These are phyloP conservation scores for Hemithea aestivaria DNA, from an alignment of 2,888 invertebrate species.

Conservation along the genomic window DNA sequence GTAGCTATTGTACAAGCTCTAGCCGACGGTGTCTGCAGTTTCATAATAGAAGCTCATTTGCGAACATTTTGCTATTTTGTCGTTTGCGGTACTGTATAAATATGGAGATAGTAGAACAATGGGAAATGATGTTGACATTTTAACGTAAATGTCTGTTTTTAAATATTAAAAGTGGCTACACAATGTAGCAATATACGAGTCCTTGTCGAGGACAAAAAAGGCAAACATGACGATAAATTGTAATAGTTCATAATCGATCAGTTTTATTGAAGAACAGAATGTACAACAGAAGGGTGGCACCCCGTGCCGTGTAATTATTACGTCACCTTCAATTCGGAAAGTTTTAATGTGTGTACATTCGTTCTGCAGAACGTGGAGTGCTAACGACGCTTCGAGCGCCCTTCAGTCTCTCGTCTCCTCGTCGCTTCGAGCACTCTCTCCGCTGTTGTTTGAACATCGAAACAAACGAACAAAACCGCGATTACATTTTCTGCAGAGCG, in stretches of 20 bases:
- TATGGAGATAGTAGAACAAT: constrained; percentile 48
- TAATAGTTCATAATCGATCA: no score
- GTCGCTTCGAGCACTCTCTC: constrained; percentile 54
- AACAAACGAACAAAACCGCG: constrained; percentile 58
- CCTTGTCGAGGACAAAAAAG: constrained; percentile 30
- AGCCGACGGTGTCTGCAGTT: constrained; percentile 44
- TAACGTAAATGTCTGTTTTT: constrained; percentile 37
- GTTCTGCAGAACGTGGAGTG: constrained; percentile 51
- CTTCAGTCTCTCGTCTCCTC: constrained; percentile 57
- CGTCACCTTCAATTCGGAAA: constrained; percentile 65
- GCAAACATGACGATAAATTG: no score
- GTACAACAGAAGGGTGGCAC: constrained; percentile 44
- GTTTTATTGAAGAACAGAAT: no score
- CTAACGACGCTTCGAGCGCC: constrained; percentile 60
- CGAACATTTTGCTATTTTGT: constrained; percentile 39
- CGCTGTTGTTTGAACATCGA: constrained; percentile 65
- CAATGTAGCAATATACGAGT: no score
- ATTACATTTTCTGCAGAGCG: constrained; percentile 49
- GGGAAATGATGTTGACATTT: constrained; percentile 44
- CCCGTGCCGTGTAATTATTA: constrained; percentile 56
- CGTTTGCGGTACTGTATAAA: constrained; percentile 29
- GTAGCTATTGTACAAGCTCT: constrained; percentile 54
- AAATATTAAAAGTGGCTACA: no score
- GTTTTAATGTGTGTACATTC: constrained; percentile 74
- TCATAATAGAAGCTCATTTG: constrained; percentile 54